Conservation (phyloP, 2,113 vertebrate genomes). For the Sinocyclocheilus maitianheensis region DNA sequence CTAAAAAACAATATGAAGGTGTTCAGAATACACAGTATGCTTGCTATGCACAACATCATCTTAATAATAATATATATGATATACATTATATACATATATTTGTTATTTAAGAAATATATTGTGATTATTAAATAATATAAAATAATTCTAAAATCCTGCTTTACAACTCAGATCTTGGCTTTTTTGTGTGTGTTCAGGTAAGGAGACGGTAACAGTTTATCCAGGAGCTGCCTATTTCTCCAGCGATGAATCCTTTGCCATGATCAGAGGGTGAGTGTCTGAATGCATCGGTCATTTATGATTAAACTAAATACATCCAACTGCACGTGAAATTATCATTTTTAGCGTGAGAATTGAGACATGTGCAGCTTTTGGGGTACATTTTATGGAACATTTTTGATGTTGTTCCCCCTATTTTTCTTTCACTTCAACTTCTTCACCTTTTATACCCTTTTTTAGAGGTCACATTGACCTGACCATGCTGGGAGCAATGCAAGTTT, state of each 20-base stretch:
- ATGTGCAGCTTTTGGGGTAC: too few species aligned
- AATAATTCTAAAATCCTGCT: not conserved
- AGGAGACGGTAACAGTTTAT: slow-evolving; percentile 86
- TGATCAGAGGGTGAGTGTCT: slow-evolving; percentile 86
- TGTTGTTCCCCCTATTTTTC: not conserved
- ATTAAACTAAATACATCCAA: not conserved
- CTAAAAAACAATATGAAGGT: too few species aligned
- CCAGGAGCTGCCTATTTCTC: slow-evolving; percentile 87
- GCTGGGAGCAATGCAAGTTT: slow-evolving; percentile 90
- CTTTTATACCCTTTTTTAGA: slow-evolving; percentile 60
- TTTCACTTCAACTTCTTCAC: not conserved
- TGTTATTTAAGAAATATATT: too few species aligned
- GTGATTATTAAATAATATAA: too few species aligned
- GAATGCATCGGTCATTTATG: not conserved
- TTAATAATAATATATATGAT: too few species aligned
- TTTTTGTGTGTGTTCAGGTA: slow-evolving; percentile 69
- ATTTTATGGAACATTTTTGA: not conserved
- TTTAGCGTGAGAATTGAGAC: not conserved
- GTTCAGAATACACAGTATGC: too few species aligned
- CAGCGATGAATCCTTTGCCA: slow-evolving; percentile 87
- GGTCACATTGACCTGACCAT: slow-evolving; percentile 87
- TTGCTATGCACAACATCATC: too few species aligned
- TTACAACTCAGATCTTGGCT: not conserved
- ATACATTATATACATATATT: too few species aligned
- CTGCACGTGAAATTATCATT: not conserved